Evolutionary conservation across 2,888 invertebrate genomes (phyloP), one percentile per base, ranked within the genome.

Genomic region (Nineta flava): DNA sequence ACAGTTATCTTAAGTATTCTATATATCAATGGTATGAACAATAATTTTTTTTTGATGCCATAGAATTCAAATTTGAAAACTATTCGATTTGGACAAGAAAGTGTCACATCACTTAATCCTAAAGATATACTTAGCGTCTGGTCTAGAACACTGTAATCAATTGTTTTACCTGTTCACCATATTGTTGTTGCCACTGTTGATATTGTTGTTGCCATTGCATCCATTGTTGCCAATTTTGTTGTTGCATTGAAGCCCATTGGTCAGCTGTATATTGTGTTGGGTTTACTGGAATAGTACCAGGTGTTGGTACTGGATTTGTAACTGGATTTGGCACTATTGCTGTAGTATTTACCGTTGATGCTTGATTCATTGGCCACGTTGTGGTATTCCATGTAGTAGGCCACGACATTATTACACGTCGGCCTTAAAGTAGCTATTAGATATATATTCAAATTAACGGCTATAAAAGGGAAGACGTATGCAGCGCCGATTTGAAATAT

Each of bases 171-270:
- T 83, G 81, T 51, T 80, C 81, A 45, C 82, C 83, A 63, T 82
- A 83, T 59, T 83, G 82, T 52, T 73, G 75, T 61, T 83, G 83
- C 83, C 83, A 83, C 58, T 81, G 81, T 46, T 79, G 76, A 66
- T 83, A 84, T 58, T 83, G 83, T 56, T 80, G 80, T 58, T 84
- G 82, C 83, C 83, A 84, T 56, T 83, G 82, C 9, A 79, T 75
- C 77, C 83, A 82, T 56, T 83, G 82, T 55, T 79, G 76, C 76
- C 81, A 81, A 59, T 78, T 80, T 62, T 82, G 80, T 56, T 82
- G 81, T 59, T 81, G 81, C 65, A 79, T 70, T 56, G 75, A 69
- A 42, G 77, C 70, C 81, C 81, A 81, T 63, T 81, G 81, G 57
- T 81, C 81, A 42, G 76, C 65, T 6, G 77, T 75, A 55, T 76